Conservation (phyloP, 1,140 invertebrate species). For the Trypoxylus dichotomus region DNA sequence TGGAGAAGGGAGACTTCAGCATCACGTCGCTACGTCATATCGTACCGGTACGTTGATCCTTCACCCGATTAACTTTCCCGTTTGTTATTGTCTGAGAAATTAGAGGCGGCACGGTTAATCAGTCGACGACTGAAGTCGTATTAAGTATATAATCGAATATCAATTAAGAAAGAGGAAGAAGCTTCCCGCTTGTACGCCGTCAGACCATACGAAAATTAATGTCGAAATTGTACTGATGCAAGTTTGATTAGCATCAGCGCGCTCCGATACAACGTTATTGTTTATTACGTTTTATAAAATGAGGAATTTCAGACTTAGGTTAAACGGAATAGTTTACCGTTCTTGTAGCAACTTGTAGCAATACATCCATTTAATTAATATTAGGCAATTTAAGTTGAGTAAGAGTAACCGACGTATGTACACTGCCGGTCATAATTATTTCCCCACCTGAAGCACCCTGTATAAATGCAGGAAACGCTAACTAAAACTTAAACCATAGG, state of each 20-base stretch:
- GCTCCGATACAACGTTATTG: not conserved
- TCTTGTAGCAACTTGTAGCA: too few species aligned
- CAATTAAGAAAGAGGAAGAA: conserved; percentile 38
- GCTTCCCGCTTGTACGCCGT: not conserved
- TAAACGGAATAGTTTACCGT: too few species aligned
- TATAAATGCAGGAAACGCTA: too few species aligned
- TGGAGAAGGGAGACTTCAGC: not conserved
- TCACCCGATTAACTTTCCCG: conserved; percentile 32
- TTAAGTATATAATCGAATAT: conserved; percentile 48
- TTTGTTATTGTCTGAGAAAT: conserved; percentile 43
- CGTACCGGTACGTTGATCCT: not conserved
- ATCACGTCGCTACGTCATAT: not conserved
- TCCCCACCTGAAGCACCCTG: too few species aligned
- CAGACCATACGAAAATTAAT: not conserved
- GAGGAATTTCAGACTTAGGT: too few species aligned
- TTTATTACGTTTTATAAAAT: too few species aligned
- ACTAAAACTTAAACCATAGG: too few species aligned
- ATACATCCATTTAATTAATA: too few species aligned
- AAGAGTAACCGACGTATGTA: too few species aligned
- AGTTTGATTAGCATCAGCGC: not conserved
- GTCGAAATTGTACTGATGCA: not conserved
- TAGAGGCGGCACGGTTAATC: conserved; percentile 44
- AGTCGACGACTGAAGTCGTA: conserved; percentile 43
- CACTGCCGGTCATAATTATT: too few species aligned
- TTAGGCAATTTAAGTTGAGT: too few species aligned